Evolutionary conservation across 2,888 invertebrate genomes (phyloP), one percentile per base, ranked within the genome.

Genomic region (Azorinus chamasolen): DNA sequence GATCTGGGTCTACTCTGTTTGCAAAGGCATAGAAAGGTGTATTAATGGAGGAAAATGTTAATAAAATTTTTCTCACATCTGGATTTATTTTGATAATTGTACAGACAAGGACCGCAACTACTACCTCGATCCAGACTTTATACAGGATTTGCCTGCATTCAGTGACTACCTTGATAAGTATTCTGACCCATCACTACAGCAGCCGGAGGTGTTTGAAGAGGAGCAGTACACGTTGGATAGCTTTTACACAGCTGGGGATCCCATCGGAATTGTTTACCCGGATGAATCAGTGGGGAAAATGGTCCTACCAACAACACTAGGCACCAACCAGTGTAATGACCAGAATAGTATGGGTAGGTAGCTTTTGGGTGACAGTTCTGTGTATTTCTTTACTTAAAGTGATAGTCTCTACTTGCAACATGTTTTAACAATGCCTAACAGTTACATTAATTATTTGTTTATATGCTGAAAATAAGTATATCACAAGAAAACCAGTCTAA

Each of bases 31-130:
- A n/a, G n/a, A n/a, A n/a, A n/a, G n/a, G n/a, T n/a, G n/a, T n/a
- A n/a, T n/a, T n/a, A n/a, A n/a, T n/a, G n/a, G n/a, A n/a, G n/a
- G n/a, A n/a, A n/a, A n/a, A n/a, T n/a, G n/a, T n/a, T n/a, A n/a
- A n/a, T n/a, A n/a, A n/a, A n/a, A n/a, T n/a, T n/a, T n/a, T n/a
- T n/a, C n/a, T n/a, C n/a, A n/a, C n/a, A n/a, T n/a, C n/a, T n/a
- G n/a, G n/a, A n/a, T n/a, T n/a, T n/a, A n/a, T n/a, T n/a, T n/a
- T n/a, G n/a, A n/a, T n/a, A n/a, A n/a, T 10, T 46, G 87, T 88
- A 22, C 80, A 92, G 92, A 90, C 68, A 82, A 79, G 59, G 80
- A 89, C 41, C 78, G 91, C 32, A 92, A 91, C 72, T 92, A 82
- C 72, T 92, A 91, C 72, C 79, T 75, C 22, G 87, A 88, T 51